phyloP scores from a whole-genome alignment of 2,113 vertebrate species.

The Arvicanthis niloticus region DNA sequence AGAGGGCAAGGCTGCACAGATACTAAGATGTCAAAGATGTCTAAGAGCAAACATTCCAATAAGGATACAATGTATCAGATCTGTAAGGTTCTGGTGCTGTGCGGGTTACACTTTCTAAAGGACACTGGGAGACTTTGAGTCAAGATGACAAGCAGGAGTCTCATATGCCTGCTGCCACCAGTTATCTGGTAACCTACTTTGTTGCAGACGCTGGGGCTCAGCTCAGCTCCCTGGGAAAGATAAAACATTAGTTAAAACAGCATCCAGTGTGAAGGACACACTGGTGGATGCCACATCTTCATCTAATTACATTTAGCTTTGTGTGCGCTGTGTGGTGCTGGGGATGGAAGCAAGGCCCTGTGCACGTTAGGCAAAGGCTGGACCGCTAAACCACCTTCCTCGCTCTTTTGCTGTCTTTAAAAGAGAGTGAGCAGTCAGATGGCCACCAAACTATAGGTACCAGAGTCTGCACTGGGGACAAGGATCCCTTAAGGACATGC shows the following conservation, averaged over 20 bases:
- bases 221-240: background rate
- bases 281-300: fast-evolving
- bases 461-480: background rate
- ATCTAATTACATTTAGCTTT: background rate
- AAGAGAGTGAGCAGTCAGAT: background rate
- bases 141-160: background rate
- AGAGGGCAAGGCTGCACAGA: background rate
- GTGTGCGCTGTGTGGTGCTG: background rate
- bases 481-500: background rate
- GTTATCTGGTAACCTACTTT: background rate
- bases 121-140: background rate
- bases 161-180: background rate
- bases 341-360: background rate
- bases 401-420: background rate
- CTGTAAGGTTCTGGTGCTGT: background rate
- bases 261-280: fast-evolving
- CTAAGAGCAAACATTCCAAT: background rate
- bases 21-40: background rate
- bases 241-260: fast-evolving
- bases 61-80: background rate
- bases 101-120: background rate
- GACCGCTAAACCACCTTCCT: background rate
- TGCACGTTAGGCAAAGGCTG: no score
- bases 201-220: background rate
- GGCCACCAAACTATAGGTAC: background rate